These are phyloP conservation scores for Molothrus aeneus DNA, from an alignment of 2,797 vertebrate species.

Conservation along the genomic window DNA sequence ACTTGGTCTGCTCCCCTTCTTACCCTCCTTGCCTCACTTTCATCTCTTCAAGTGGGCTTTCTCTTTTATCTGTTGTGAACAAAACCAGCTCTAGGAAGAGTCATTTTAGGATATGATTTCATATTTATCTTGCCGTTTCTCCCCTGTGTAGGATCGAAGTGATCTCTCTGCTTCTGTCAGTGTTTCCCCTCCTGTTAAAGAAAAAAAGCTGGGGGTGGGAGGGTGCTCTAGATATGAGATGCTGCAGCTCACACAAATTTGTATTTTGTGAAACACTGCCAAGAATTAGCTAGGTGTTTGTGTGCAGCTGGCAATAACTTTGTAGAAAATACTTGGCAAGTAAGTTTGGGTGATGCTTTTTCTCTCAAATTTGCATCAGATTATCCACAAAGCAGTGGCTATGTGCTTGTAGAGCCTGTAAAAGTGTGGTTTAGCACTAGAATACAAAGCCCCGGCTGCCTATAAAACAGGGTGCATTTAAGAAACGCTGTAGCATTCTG, in stretches of 20 bases:
- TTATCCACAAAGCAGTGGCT: background rate
- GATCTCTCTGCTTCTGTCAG: background rate
- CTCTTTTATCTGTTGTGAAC: background rate
- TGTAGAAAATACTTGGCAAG: background rate
- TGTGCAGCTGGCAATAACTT: background rate
- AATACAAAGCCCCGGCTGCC: background rate
- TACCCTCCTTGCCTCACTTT: background rate
- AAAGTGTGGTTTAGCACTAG: background rate
- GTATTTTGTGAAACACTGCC: background rate
- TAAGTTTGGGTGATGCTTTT: background rate
- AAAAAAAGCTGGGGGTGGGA: background rate
- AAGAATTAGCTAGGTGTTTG: background rate
- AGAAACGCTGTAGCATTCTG: background rate
- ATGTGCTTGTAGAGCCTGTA: background rate
- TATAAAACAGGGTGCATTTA: background rate
- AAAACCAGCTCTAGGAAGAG: background rate
- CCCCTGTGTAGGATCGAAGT: fast-evolving
- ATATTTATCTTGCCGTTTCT: background rate
- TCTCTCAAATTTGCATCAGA: background rate
- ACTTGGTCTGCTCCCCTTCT: background rate
- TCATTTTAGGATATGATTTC: background rate
- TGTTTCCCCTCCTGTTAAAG: background rate
- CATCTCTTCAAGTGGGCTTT: background rate
- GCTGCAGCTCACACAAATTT: background rate
- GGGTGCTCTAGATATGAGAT: background rate